Evolutionary conservation across 2,113 vertebrate genomes (phyloP), one percentile per base, ranked within the genome.

Genomic region (Megatriorchis doriae): DNA sequence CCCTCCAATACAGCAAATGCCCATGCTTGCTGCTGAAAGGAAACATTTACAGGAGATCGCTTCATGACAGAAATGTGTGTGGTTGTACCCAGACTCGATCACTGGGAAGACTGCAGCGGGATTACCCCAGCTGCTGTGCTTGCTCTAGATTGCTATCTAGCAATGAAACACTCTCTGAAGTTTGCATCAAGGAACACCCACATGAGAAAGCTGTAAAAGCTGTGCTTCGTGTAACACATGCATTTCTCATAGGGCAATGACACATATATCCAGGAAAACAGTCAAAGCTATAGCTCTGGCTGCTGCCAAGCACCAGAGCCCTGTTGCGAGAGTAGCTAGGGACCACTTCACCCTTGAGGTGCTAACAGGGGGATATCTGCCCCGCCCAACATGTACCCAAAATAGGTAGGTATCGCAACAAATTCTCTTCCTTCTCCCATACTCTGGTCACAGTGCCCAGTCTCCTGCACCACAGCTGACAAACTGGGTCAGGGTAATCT

Each of bases 151-250:
- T 5, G 1, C 47, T 48, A 7, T 21, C 29, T 16, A 73, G 42
- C 16, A 43, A 26, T 0, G 1, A n/a, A 78, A 70, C 21, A 8
- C 56, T 31, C 81, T 22, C n/a, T 34, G 47, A 59, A 42, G 45
- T 56, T 38, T 72, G n/a, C 25, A 40, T 9, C 42, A 40, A 23
- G 47, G 34, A 50, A 27, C 29, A 40, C 1, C 31, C 6, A 11
- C 5, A 8, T 2, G 7, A 40, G 40, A 45, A 72, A 61, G 23
- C 27, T 45, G 26, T 26, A 29, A 78, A 81, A 81, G 19, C 43
- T 50, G 7, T 1, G 1, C 17, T 47, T 48, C 3, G 0, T 9
- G 32, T 40, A 38, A 45, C 21, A 20, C 27, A 1, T 17, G 16
- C 20, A 8, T 25, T 74, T 63, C 48, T 53, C 66, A 17, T 10